phyloP scores from a whole-genome alignment of 1,140 invertebrate genomes.

The Caenorhabditis elegans region WBcel235 BX284606.5:13884001-13884500 shows the following conservation, averaged over 20 bases:
- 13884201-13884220: no score
- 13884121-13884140: no score
- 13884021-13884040: constrained; percentile 32
- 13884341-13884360: background rate
- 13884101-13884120: background rate
- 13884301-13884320: constrained; percentile 2
- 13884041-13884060: constrained; percentile 16
- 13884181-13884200: no score
- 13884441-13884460: no score
- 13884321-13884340: background rate
- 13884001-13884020: background rate
- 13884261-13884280: no score
- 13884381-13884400: background rate
- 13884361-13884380: background rate
- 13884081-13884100: background rate
- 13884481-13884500: background rate
- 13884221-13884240: no score
- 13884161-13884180: no score
- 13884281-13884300: background rate
- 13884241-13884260: no score
- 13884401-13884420: background rate
- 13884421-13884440: constrained; percentile 18
- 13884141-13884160: no score
- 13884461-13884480: background rate
- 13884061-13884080: background rate